These are phyloP conservation scores for Alces alces DNA, from an alignment of 2,113 vertebrate species.

Conservation along the genomic window DNA sequence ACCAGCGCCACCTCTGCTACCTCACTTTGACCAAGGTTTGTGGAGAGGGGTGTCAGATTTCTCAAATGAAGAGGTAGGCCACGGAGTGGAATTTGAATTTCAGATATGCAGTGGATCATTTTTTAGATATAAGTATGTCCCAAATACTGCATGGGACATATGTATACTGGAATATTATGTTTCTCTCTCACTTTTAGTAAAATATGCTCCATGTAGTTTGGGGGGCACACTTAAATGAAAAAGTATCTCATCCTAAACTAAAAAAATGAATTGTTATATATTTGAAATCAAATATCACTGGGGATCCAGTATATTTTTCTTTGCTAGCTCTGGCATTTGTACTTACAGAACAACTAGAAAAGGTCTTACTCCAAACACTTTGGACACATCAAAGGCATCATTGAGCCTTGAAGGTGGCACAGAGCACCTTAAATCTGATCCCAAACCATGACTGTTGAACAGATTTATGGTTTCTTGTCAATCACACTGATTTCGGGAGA, in stretches of 20 bases:
- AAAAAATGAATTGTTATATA: background rate
- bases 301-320: background rate
- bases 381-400: background rate
- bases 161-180: background rate
- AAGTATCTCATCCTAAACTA: background rate
- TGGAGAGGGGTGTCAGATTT: background rate
- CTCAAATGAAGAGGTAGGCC: background rate
- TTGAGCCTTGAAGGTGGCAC: accelerated
- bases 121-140: background rate
- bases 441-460: background rate
- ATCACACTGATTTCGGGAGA: constrained; percentile 30
- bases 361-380: background rate
- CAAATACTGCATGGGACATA: background rate
- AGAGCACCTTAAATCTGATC: background rate
- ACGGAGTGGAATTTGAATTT: background rate
- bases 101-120: background rate
- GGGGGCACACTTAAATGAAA: background rate
- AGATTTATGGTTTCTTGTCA: constrained; percentile 42
- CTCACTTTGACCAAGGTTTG: constrained; percentile 86
- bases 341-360: constrained; percentile 52
- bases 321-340: background rate
- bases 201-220: too few relatives aligned
- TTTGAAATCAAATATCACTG: background rate
- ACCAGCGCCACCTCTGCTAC: constrained; percentile 74
- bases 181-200: background rate